phyloP scores from a whole-genome alignment of 37 sponge, comb jelly and placozoan species.

The Oscarella lobularis region DNA sequence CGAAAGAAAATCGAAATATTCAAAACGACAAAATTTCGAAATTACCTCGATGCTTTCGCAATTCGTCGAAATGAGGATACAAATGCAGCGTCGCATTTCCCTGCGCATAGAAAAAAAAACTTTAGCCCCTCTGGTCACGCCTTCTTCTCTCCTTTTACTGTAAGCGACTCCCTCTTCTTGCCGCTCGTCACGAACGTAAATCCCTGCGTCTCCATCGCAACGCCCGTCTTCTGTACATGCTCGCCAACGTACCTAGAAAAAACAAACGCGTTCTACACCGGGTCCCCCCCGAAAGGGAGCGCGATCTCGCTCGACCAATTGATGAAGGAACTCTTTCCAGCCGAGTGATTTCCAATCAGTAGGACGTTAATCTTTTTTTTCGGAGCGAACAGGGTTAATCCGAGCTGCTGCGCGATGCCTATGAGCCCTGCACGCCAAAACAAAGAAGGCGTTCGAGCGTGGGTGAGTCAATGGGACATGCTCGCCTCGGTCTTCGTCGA shows the following conservation, averaged over 20 bases:
- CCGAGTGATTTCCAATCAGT: conserved; percentile 71
- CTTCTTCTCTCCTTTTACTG: conserved; percentile 19
- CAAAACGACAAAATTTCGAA: conserved; percentile 33
- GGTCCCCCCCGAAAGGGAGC: background rate
- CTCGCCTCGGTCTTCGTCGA: conserved; percentile 29
- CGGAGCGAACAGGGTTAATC: conserved; percentile 33
- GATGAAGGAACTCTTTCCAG: conserved; percentile 72
- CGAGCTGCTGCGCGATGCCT: conserved; percentile 24
- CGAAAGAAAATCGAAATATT: conserved; percentile 9
- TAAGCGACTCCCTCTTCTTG: conserved; percentile 59
- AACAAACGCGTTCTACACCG: conserved; percentile 1
- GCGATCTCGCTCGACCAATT: conserved; percentile 36
- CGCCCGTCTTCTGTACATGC: conserved; percentile 64
- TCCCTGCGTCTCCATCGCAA: conserved; percentile 78
- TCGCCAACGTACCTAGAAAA: conserved; percentile 55
- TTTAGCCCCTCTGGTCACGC: conserved; percentile 5
- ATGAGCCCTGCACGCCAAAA: conserved; percentile 23
- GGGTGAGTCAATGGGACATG: background rate
- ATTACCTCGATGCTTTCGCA: conserved; percentile 17
- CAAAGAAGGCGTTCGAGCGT: background rate
- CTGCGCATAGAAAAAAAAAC: background rate
- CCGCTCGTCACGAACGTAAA: conserved; percentile 62
- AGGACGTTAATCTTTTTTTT: conserved; percentile 55
- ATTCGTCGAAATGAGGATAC: conserved; percentile 24
- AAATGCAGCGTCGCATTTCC: conserved; percentile 44